Evolutionary conservation across 2,113 vertebrate genomes (phyloP), one percentile per base, ranked within the genome.

Genomic region (Bambusicola thoracicus): DNA sequence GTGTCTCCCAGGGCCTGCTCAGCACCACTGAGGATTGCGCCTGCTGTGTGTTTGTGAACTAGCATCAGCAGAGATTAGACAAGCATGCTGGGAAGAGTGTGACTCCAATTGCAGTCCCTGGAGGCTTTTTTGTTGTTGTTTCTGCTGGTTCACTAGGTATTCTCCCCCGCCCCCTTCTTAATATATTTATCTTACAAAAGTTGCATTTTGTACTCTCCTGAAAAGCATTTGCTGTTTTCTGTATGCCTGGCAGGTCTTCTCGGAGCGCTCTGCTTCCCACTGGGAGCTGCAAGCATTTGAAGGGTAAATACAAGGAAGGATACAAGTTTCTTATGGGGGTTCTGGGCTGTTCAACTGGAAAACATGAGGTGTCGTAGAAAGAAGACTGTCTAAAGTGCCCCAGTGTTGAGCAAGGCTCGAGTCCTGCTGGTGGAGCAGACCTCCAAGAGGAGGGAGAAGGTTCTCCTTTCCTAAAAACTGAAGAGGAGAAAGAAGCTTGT

Each of bases 1-100:
- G n/a, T 55, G 30, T 30, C 24, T 96, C 49, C 88, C 17, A 36
- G 59, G 81, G 85, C 90, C 72, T 61, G 34, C 70, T 92, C 34
- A 88, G 62, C 32, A 69, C 59, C 30, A 5, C 6, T 80, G 49
- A 81, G 85, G 61, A 91, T 74, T 89, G 44, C 30, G 32, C 78
- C 85, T 83, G 94, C 82, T 81, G 10, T 84, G 48, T 46, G 25
- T 66, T 53, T 89, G 93, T 88, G 72, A 93, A 87, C 56, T 55
- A 74, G n/a, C 72, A 88, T 90, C 87, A 84, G 94, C 79, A 90
- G 66, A 91, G 85, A 77, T 95, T 72, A 95, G 84, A 88, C 70
- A 69, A 86, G 72, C 61, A 10, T 63, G 38, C 68, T 79, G 55
- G 78, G 61, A 66, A 90, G 62, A 92, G 62, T 2, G 2, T 89